Evolutionary conservation across 1,140 invertebrate genomes (phyloP).

Genomic region (Frieseomelitta varia): DNA sequence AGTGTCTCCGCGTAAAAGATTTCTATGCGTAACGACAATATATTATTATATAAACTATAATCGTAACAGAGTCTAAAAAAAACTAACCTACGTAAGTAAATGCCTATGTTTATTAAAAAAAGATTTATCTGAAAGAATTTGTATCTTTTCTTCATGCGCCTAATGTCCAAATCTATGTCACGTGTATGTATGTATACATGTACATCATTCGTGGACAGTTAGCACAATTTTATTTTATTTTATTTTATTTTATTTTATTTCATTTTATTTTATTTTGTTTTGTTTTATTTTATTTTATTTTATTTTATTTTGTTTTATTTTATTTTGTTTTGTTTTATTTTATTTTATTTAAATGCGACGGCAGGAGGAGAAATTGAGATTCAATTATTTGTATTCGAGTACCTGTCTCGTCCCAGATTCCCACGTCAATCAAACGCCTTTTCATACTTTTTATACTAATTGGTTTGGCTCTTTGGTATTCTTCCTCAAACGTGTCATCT

Average conservation of each 20-base stretch:
- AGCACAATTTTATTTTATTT: not conserved
- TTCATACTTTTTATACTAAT: not conserved
- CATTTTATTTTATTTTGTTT: not conserved
- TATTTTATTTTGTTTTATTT: not conserved
- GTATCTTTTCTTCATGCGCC: conserved; percentile 8
- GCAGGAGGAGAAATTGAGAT: not conserved
- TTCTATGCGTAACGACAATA: conserved; percentile 76
- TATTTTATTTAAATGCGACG: not conserved
- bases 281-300: not conserved
- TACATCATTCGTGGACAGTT: not conserved
- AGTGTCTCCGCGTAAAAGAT: conserved; percentile 68
- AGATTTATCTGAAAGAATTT: conserved; percentile 59
- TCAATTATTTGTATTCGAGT: too few species aligned
- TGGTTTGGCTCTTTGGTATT: too few species aligned
- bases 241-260: not conserved
- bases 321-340: not conserved
- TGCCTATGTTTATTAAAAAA: conserved; percentile 79
- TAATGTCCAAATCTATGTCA: not conserved
- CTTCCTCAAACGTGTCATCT: not conserved
- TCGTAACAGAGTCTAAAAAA: conserved; percentile 79
- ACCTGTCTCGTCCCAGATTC: not conserved
- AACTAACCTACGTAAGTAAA: conserved; percentile 79
- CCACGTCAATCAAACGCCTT: too few species aligned
- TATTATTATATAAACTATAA: conserved; percentile 67
- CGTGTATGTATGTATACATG: not conserved